Base-by-base conservation (phyloP, 1,140 invertebrate species). In the Drosophila pruinosa region DNA sequence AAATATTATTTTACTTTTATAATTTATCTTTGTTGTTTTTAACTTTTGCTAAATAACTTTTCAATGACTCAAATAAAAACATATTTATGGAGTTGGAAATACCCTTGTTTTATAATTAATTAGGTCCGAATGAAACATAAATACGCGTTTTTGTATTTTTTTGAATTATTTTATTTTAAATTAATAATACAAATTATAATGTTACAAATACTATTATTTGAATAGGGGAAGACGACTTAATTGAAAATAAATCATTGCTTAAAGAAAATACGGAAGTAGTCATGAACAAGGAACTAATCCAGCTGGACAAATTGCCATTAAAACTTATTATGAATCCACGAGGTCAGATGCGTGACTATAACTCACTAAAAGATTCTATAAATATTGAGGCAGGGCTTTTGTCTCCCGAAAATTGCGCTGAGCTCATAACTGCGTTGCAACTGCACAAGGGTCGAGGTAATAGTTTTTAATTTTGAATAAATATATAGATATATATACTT, bases 241-340 rank as follows among this genome's bases (percentile, higher is more conserved):
- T 59, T 56, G 48, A 63, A 34, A 56, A 17, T 28, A 34, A 53
- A 2, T 43, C 65, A 15, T 48, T 57, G 43, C 57, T 26, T 43
- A 80, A 86, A 77, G 74, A 70, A 47, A 82, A 82, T 67, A 34
- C 63, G 4, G 74, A 70, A 50, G 47, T 28, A 21, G 64, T 43
- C 47, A 41, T 53, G 31, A 39, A 24, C 31, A 36, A 54, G 47
- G 81, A 85, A 68, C 38, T 76, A 68, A 67, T 24, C 21, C 76
- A 86, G 24, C 53, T 93, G 91, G 92, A 93, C 10, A 95, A 95
- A 91, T 92, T 95, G 10, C 93, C 94, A 31, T 89, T 97, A 41
- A 96, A 95, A 91, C 93, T 96, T 58, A 93, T 97, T 79, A 96
- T 96, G 94, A 95, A 96, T 92, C 96, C 96, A 17, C 92, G 93